Base-by-base conservation (phyloP, 2,113 vertebrate genomes). In the Salvelinus namaycush region DNA sequence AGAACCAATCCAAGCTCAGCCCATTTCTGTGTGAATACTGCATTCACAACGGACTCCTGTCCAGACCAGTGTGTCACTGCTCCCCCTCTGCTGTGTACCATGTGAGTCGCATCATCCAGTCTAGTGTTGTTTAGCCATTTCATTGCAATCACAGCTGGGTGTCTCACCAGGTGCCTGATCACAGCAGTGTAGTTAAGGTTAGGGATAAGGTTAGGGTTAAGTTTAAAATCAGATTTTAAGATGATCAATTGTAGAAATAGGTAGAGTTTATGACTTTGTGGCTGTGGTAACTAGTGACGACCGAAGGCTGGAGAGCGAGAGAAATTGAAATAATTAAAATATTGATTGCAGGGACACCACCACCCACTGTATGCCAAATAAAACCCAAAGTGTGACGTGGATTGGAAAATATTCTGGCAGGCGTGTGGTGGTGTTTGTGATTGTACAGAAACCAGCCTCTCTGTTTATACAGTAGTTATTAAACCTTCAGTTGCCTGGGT, bases 341-440 rank as follows among this genome's bases (percentile, higher is more conserved):
- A 20, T 20, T 70, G 48, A 27, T 48, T 22, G 68, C 20, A 22
- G n/a, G 39, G n/a, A 70, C 70, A 71, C 70, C 70, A 66, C 64
- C 70, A 8, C n/a, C 16, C 70, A 54, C 57, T 62, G 20, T 18
- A 29, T 4, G 27, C 5, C 39, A 74, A 49, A 67, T 29, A 18
- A 60, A 49, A 29, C 22, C 20, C 22, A 49, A 54, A 27, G 16
- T 26, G 65, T 68, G 2, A 39, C 29, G 20, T 44, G 24, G 62
- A 9, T 26, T 44, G 22, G 12, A 68, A 27, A 57, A 31, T 54
- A 24, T 16, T 51, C 12, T 54, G 12, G 1, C 51, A 54, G 68
- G 70, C 8, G 22, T 57, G 49, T 54, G 14, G 59, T 20, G 59
- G 27, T 44, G 22, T 49, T 70, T 44, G 68, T 70, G n/a, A 22